These are phyloP conservation scores for Acropternis orthonyx DNA, from an alignment of 2,797 vertebrate species.

Conservation along the genomic window DNA sequence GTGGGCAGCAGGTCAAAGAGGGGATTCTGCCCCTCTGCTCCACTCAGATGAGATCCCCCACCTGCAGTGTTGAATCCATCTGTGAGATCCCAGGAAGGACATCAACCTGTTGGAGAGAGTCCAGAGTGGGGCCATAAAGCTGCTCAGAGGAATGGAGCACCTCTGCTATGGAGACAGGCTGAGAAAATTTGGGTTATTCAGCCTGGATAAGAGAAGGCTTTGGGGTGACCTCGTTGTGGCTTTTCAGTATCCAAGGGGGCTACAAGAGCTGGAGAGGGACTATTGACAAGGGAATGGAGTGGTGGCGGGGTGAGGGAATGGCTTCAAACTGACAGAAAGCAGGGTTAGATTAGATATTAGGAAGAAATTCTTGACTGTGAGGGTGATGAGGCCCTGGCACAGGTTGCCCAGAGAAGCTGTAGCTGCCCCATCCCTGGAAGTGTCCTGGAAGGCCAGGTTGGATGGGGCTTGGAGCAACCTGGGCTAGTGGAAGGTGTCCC, in stretches of 20 bases:
- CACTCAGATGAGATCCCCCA: not conserved
- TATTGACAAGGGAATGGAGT: not conserved
- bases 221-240: not conserved
- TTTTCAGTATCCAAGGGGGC: not conserved
- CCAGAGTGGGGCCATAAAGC: not conserved
- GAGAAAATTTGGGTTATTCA: not conserved
- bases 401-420: accelerated
- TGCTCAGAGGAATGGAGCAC: not conserved
- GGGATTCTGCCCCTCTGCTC: not conserved
- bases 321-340: not conserved
- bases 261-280: not conserved
- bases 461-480: too few species aligned
- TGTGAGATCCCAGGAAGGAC: not conserved
- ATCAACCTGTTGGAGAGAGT: not conserved
- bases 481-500: accelerated
- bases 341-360: not conserved
- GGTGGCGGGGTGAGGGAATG: not conserved
- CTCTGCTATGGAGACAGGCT: not conserved
- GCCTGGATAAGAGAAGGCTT: not conserved
- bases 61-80: not conserved
- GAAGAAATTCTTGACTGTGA: not conserved
- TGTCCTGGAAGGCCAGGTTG: not conserved
- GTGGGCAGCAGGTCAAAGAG: not conserved
- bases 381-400: accelerated
- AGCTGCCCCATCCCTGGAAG: not conserved